These are phyloP conservation scores for Poecilia gillii DNA, from an alignment of 2,797 vertebrate species.

Conservation along the genomic window DNA sequence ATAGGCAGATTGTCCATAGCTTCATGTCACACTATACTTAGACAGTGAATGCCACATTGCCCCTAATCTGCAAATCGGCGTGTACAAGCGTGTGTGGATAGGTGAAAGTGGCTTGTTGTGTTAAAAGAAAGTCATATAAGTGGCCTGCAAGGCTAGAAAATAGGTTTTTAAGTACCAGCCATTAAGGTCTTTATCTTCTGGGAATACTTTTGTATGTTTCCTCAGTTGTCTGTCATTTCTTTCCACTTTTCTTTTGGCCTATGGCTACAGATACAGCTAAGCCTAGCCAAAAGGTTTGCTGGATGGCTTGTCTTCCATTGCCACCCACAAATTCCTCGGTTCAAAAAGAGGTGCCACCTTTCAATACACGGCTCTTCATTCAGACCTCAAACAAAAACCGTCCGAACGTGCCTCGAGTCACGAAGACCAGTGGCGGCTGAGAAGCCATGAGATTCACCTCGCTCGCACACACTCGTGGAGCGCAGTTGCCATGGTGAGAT, in stretches of 20 bases:
- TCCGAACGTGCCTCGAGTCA: conserved; percentile 74
- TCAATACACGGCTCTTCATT: conserved; percentile 66
- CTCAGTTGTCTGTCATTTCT: conserved; percentile 18
- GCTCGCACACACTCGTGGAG: conserved; percentile 34
- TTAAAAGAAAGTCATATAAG: background rate
- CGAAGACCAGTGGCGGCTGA: conserved; percentile 59
- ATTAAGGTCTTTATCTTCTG: background rate
- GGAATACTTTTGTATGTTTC: background rate
- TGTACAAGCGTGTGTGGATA: background rate
- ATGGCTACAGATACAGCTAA: conserved; percentile 33
- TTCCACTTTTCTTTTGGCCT: conserved; percentile 50
- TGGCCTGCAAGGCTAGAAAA: background rate
- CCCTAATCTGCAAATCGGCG: background rate
- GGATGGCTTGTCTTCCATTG: conserved; percentile 38
- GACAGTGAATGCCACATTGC: background rate
- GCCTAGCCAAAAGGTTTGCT: conserved; percentile 48
- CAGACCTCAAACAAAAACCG: conserved; percentile 68
- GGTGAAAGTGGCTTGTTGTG: background rate
- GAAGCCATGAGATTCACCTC: conserved; percentile 66
- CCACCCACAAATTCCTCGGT: conserved; percentile 40
- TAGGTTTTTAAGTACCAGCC: background rate
- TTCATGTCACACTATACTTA: background rate
- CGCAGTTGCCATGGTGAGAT: conserved; percentile 81
- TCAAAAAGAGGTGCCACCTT: conserved; percentile 59
- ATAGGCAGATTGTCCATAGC: background rate